These are phyloP conservation scores for Pseudomugil tenellus DNA, from an alignment of 2,797 vertebrate species.

Conservation along the genomic window DNA sequence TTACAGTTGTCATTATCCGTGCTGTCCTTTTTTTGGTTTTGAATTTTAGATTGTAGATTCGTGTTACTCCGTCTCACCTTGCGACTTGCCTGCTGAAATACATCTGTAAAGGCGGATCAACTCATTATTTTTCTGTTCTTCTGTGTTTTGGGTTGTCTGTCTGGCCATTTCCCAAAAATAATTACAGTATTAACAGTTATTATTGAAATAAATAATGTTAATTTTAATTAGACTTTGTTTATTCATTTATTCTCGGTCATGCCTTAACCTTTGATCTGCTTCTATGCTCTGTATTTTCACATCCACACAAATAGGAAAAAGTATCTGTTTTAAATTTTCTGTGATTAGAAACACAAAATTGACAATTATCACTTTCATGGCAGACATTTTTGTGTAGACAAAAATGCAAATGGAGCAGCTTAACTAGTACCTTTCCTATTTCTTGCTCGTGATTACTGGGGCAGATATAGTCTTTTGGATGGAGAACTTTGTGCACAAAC, in stretches of 20 bases:
- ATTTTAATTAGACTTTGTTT: too few relatives aligned
- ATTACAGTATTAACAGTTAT: too few relatives aligned
- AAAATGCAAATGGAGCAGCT: conserved; percentile 50
- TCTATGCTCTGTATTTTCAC: conserved; percentile 28
- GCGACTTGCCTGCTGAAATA: too few relatives aligned
- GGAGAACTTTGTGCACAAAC: conserved; percentile 58
- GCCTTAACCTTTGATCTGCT: conserved; percentile 32
- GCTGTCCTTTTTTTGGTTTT: too few relatives aligned
- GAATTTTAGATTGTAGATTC: too few relatives aligned
- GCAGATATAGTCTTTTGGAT: conserved; percentile 40
- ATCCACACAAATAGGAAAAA: conserved; percentile 22
- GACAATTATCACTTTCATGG: conserved; percentile 29
- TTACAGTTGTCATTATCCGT: too few relatives aligned
- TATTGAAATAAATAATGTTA: too few relatives aligned
- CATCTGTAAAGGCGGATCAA: too few relatives aligned
- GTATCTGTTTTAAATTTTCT: conserved; percentile 2
- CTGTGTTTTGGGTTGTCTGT: too few relatives aligned
- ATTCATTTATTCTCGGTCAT: conserved; percentile 16
- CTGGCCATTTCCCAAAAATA: too few relatives aligned
- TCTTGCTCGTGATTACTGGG: conserved; percentile 60
- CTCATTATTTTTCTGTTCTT: too few relatives aligned
- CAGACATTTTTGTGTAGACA: conserved; percentile 39
- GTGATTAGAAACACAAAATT: conserved; percentile 14
- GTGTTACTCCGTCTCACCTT: too few relatives aligned
- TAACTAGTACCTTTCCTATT: conserved; percentile 34